Evolutionary conservation across 2,888 invertebrate genomes (phyloP), one percentile per base, ranked within the genome.

Genomic region (Quadroppia sp.): DNA sequence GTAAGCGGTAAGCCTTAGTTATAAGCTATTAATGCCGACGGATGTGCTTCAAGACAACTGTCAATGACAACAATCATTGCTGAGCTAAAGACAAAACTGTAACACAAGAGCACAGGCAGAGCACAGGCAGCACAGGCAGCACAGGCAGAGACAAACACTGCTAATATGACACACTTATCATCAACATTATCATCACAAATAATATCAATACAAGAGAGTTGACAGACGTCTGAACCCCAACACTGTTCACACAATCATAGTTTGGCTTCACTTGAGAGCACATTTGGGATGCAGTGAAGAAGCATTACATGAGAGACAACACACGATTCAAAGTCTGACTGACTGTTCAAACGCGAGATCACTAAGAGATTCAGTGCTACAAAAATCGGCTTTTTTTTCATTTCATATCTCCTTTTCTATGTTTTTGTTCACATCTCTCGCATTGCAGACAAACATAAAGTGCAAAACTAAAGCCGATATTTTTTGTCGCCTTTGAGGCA

Each of bases 211-310:
- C 42, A 67, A 67, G 13, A 23, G 20, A 61, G 67, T 67, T 67
- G 67, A 67, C 64, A 64, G 61, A n/a, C 20, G 4, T 36, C 40
- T 32, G 9, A 20, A 36, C 64, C n/a, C 36, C 20, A 64, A 61
- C 28, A 42, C 20, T 20, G 7, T 42, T 1, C 42, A 20, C 23
- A 67, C 40, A 67, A 67, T 42, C 67, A 67, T 67, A 67, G 40
- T 67, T 25, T 67, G 67, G 67, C 67, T 67, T 67, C 67, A 67
- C 67, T 67, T 67, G 67, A 67, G 67, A 67, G 67, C 67, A 67
- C 67, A 67, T 67, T 67, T 67, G 42, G 20, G 42, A 67, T 67
- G 67, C 67, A 67, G 67, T 67, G 67, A 67, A 67, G 67, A 67
- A 67, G 42, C 67, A 67, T 67, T 67, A 67, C 67, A 67, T 67